Conservation (phyloP, 2,888 invertebrate genomes). For the Gari tellinella region DNA sequence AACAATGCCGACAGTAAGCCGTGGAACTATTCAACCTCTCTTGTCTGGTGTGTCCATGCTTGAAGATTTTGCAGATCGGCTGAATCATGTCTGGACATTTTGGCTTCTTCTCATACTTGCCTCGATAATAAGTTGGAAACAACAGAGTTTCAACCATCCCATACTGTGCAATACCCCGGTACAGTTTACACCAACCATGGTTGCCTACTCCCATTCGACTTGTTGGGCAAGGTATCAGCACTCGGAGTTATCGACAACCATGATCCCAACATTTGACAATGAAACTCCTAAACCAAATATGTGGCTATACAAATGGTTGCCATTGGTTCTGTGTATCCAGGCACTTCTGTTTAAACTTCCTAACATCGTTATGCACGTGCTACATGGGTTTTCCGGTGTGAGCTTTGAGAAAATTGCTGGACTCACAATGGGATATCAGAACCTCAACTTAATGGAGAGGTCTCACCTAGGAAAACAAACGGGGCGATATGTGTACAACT, state of each 20-base stretch:
- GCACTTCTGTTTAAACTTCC: slow-evolving; percentile 55
- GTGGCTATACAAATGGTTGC: slow-evolving; percentile 45
- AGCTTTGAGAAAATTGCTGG: slow-evolving; percentile 44
- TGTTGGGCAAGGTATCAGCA: slow-evolving; percentile 40
- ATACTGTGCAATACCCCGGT: slow-evolving; percentile 43
- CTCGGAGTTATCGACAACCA: neutral
- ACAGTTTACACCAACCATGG: slow-evolving; percentile 14
- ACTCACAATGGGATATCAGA: slow-evolving; percentile 35
- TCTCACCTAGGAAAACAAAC: slow-evolving; percentile 28
- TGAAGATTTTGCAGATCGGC: slow-evolving; percentile 49
- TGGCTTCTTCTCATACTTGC: slow-evolving; percentile 38
- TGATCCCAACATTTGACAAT: neutral
- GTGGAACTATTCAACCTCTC: slow-evolving; percentile 29
- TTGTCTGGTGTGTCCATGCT: slow-evolving; percentile 22
- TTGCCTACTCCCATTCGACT: slow-evolving; percentile 3
- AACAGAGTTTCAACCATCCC: slow-evolving; percentile 24
- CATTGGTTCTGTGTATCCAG: slow-evolving; percentile 40
- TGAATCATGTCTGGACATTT: slow-evolving; percentile 57
- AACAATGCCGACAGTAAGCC: slow-evolving; percentile 31
- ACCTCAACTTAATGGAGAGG: slow-evolving; percentile 34
- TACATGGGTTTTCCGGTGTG: slow-evolving; percentile 40
- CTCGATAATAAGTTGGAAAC: slow-evolving; percentile 39
- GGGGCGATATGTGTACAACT: slow-evolving; percentile 40
- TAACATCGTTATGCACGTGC: slow-evolving; percentile 34
- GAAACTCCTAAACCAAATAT: neutral